Evolutionary conservation across 2,113 vertebrate species (phyloP), one percentile per base, ranked within the genome.

Genomic region (Trachemys scripta): DNA sequence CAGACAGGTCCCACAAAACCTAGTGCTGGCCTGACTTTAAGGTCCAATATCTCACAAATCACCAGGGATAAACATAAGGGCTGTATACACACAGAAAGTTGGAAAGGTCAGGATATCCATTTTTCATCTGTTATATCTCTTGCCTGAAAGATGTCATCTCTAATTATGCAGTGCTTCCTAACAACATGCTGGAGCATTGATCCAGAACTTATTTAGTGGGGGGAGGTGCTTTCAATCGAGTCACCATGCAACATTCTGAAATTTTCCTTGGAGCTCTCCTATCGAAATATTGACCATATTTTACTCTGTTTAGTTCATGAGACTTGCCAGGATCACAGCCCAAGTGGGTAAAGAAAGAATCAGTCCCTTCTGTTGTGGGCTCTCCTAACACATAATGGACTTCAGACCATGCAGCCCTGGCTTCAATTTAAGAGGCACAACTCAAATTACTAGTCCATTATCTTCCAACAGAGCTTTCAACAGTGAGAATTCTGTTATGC

Each of bases 221-320:
- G 88, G 92, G 78, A 89, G 27, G 12, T 38, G 85, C 10, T 59
- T 89, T 62, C 49, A 53, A 84, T 19, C 57, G 56, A 80, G 88
- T 50, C 49, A 94, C 57, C 62, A 90, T 5, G 84, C 49, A 72
- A 65, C 29, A 92, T 93, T 56, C 76, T 96, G 69, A 88, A 17
- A 35, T 88, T 94, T 88, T 89, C 78, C 49, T 1, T 94, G 83
- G 50, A 89, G 49, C 80, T 80, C 17, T 93, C 59, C 85, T 94
- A 96, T 57, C 59, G 29, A 82, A 31, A 9, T 51, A 89, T 35
- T 72, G 88, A 93, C 89, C 53, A 85, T 57, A 83, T 85, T 94
- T 72, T 84, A 80, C 78, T 35, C 57, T 81, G 25, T 82, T 92
- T 53, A 92, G 78, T 25, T 80, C 45, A 96, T 50, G 78, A 94